Conservation (phyloP, 2,888 invertebrate species). For the Eupithecia vulgata region DNA sequence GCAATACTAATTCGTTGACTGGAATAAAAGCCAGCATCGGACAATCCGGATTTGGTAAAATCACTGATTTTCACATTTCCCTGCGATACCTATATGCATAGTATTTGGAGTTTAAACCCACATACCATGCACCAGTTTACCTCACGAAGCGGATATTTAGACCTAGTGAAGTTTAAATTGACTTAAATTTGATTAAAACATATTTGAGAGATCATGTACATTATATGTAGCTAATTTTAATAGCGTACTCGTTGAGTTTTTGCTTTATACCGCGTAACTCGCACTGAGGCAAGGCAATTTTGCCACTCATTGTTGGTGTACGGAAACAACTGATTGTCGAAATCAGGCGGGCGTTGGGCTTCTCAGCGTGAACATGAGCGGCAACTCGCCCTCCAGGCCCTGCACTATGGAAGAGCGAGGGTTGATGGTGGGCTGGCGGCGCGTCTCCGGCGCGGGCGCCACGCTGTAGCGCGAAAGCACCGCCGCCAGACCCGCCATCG, state of each 20-base stretch:
- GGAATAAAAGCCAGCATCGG: too few species aligned
- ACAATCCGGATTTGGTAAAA: too few species aligned
- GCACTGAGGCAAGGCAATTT: too few species aligned
- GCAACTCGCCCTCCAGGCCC: conserved; percentile 58
- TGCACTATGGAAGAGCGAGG: conserved; percentile 64
- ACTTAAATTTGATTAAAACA: background rate
- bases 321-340: background rate
- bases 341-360: background rate
- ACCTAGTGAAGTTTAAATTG: too few species aligned
- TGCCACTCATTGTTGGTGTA: background rate
- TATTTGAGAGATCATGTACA: background rate
- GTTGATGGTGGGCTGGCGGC: conserved; percentile 50
- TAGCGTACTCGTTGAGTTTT: background rate
- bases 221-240: background rate
- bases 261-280: too few species aligned
- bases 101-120: too few species aligned
- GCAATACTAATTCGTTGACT: too few species aligned
- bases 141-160: too few species aligned
- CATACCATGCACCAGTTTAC: too few species aligned
- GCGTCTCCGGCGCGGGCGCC: conserved; percentile 56
- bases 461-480: conserved; percentile 62
- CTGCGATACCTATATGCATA: too few species aligned
- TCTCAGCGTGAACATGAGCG: conserved; percentile 50
- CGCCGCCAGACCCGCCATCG: conserved; percentile 69
- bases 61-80: too few species aligned